Conservation (phyloP, 2,797 vertebrate species). For the Chaetodon trifasciatus region DNA sequence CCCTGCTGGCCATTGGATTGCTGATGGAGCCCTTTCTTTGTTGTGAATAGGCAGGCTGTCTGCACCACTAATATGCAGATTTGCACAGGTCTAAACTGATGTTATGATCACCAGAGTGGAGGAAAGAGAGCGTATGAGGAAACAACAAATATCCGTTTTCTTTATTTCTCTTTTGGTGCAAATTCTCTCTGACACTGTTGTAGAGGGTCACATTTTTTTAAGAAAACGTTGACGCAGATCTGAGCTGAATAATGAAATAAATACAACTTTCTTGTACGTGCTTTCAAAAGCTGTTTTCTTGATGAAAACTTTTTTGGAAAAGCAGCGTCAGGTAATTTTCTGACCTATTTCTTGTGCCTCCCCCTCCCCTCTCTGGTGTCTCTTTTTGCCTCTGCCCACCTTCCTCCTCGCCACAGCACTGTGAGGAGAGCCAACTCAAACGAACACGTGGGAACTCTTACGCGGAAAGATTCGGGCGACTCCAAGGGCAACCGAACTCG, state of each 20-base stretch:
- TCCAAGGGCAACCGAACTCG: constrained; percentile 92
- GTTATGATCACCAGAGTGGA: not conserved
- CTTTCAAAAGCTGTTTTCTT: constrained; percentile 22
- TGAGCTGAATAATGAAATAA: constrained; percentile 32
- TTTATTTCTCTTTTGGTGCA: constrained; percentile 1
- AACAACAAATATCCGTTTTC: not conserved
- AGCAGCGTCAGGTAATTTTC: constrained; percentile 42
- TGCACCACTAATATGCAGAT: constrained; percentile 59
- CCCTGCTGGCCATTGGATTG: constrained; percentile 74
- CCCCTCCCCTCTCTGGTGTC: not conserved
- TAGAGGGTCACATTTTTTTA: not conserved
- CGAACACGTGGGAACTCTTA: constrained; percentile 92
- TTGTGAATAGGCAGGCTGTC: constrained; percentile 75
- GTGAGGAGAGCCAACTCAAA: constrained; percentile 96
- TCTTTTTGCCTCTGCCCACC: constrained; percentile 20
- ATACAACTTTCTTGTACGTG: not conserved
- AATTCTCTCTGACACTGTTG: not conserved
- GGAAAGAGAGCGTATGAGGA: constrained; percentile 9
- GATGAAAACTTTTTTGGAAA: constrained; percentile 50
- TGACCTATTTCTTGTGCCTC: constrained; percentile 35
- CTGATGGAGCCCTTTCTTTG: constrained; percentile 86
- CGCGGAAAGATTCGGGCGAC: constrained; percentile 92
- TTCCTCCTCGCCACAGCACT: constrained; percentile 80
- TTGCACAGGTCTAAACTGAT: constrained; percentile 41
- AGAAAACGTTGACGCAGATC: not conserved